Percentiles rank a stretch among this genome's conserved stretches.
Evolutionary conservation across 2,888 invertebrate species (phyloP).

Genomic region (Metellina segmentata): DNA sequence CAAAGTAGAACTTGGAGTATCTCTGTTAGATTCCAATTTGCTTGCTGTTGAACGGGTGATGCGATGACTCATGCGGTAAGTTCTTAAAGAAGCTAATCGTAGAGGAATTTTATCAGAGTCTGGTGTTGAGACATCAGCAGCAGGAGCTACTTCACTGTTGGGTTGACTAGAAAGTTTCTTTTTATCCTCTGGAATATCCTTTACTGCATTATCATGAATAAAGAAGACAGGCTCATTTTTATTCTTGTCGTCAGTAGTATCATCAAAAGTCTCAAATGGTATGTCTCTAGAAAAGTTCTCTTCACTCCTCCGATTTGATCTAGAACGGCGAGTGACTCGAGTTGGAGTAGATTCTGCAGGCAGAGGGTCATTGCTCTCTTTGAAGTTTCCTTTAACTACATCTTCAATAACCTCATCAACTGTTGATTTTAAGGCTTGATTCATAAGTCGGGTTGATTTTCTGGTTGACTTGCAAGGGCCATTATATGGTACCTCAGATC

Average conservation of each 20-base stretch:
- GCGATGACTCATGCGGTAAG: constrained; percentile 76
- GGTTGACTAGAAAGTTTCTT: constrained; percentile 40
- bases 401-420: constrained; percentile 95
- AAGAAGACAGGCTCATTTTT: constrained; percentile 74
- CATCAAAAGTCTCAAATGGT: constrained; percentile 51
- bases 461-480: constrained; percentile 77
- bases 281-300: constrained; percentile 63
- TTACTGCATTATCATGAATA: constrained; percentile 70
- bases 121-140: constrained; percentile 25
- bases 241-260: constrained; percentile 62
- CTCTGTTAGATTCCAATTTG: constrained; percentile 76
- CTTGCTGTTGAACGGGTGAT: constrained; percentile 74
- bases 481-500: constrained; percentile 42
- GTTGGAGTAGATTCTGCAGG: constrained; percentile 48
- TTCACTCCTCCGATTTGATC: constrained; percentile 77
- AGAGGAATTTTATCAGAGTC: constrained; percentile 51
- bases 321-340: constrained; percentile 72
- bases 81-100: constrained; percentile 59
- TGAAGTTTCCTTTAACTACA: constrained; percentile 86
- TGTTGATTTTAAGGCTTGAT: constrained; percentile 86
- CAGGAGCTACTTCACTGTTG: constrained; percentile 3
- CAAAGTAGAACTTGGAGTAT: constrained; percentile 22
- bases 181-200: constrained; percentile 59
- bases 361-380: constrained; percentile 23
- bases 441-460: constrained; percentile 78